Evolutionary conservation across 2,888 invertebrate species (phyloP).

Genomic region (Acanthosoma haemorrhoidale): DNA sequence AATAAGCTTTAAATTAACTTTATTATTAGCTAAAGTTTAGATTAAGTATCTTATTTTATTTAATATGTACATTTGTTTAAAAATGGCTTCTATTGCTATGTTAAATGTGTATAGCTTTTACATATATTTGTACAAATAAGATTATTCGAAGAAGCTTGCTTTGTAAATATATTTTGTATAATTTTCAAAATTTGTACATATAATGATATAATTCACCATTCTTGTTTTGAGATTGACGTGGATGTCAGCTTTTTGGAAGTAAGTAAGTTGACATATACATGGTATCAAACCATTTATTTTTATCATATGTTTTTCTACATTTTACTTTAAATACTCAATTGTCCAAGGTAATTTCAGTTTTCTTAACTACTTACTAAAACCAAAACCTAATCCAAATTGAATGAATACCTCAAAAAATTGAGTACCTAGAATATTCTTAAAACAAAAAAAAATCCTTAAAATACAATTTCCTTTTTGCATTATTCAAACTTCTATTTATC

Average conservation of each 20-base stretch:
- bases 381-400: no score
- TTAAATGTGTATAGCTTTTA: background rate
- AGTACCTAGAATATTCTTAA: no score
- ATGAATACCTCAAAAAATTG: no score
- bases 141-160: background rate
- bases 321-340: background rate
- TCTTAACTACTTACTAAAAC: no score
- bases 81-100: background rate
- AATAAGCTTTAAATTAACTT: background rate
- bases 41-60: background rate
- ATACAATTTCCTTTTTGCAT: no score
- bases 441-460: no score
- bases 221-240: slow-evolving; percentile 42
- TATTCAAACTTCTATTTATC: no score
- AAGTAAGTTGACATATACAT: slow-evolving; percentile 36
- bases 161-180: background rate
- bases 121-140: background rate
- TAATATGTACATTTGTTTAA: no score
- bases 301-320: background rate
- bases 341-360: background rate
- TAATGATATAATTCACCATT: slow-evolving; percentile 26
- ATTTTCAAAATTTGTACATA: background rate
- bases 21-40: background rate
- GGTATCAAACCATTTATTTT: background rate
- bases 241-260: slow-evolving; percentile 41